phyloP scores from a whole-genome alignment of 2,888 invertebrate species.

The Ennomos fuscantarius region DNA sequence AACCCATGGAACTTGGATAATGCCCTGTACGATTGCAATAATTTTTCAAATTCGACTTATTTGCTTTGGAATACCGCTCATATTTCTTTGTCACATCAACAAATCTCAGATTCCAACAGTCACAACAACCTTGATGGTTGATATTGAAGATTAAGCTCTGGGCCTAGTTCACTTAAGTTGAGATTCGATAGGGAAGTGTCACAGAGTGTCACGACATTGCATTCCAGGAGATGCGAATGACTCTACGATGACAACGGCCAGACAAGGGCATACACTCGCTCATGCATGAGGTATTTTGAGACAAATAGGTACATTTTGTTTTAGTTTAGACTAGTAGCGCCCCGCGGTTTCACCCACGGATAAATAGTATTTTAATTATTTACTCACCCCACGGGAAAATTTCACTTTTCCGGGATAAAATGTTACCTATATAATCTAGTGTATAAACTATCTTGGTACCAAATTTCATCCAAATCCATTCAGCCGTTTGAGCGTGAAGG shows the following conservation, averaged over 20 bases:
- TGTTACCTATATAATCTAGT: no score
- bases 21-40: slow-evolving; percentile 58
- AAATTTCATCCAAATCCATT: no score
- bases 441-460: no score
- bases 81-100: slow-evolving; percentile 48
- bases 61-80: slow-evolving; percentile 60
- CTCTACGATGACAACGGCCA: slow-evolving; percentile 79
- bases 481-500: no score
- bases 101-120: slow-evolving; percentile 26
- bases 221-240: slow-evolving; percentile 81
- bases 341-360: no score
- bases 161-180: slow-evolving; percentile 12
- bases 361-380: no score
- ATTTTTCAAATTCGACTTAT: slow-evolving; percentile 65
- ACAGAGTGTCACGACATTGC: slow-evolving; percentile 76
- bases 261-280: slow-evolving; percentile 78
- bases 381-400: no score
- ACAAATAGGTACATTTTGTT: slow-evolving; percentile 33
- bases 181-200: slow-evolving; percentile 35
- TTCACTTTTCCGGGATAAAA: no score
- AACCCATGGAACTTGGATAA: slow-evolving; percentile 65
- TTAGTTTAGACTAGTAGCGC: slow-evolving; percentile 24
- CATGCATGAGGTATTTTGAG: slow-evolving; percentile 59
- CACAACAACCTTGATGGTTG: slow-evolving; percentile 29
- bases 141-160: slow-evolving; percentile 33